Base-by-base conservation (phyloP, 2,113 vertebrate species). In the Casuarius casuarius region DNA sequence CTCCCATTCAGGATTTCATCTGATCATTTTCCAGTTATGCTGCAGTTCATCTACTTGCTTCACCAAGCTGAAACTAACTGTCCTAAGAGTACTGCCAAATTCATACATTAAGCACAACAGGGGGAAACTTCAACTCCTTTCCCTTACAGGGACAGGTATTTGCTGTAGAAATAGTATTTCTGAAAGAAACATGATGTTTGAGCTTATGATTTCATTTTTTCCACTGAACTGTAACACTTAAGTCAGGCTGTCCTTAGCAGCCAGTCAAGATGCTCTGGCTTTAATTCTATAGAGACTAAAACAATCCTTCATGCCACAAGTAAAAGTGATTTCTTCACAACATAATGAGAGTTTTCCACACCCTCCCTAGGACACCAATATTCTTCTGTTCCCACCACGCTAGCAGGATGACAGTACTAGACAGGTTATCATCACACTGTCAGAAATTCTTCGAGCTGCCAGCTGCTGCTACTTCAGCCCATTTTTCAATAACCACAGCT, bases 351-450 rank as follows among this genome's bases (percentile, higher is more conserved):
- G 28, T 81, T 90, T 48, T 63, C 68, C 28, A 80, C n/a, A 67
- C 9, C n/a, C 28, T 83, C 40, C n/a, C 49, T 54, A 54, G 38
- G 42, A 51, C 78, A 71, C 58, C n/a, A 63, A 63, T n/a, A 42
- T 14, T 84, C 70, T 96, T 71, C 72, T 42, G 8, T 52, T 71
- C 75, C 88, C 79, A 40, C 63, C 33, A 38, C 58, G 76, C 80
- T 71, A 29, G 54, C 4, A 92, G 54, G 35, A 88, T 77, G 88
- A 78, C 72, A 86, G 82, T 13, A 74, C 78, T 11, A 91, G 95
- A 56, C 93, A 96, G 75, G 90, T 67, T 92, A 94, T 93, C 93
- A 93, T 77, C 92, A 80, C 75, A 13, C 85, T 83, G 63, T 72
- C 95, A 94, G 90, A 74, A 68, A 56, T 23, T 19, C 72, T 49